Base-by-base conservation (phyloP, 23 tunicate genomes). In the Oikopleura vanhoeffeni region DNA sequence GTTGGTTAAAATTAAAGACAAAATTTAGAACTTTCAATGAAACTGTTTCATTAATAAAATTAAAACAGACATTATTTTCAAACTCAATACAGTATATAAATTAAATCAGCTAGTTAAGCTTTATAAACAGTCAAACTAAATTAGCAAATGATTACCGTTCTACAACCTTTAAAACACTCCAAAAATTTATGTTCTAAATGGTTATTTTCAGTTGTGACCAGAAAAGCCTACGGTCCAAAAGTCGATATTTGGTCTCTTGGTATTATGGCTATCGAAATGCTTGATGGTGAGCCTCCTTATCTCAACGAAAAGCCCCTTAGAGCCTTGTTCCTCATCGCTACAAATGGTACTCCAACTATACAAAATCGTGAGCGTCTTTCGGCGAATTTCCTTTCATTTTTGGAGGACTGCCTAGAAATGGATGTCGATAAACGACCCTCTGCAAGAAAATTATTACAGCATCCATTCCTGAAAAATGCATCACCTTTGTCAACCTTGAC, bases 231-330 rank as follows among this genome's bases (percentile, higher is more conserved):
- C 76, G 99, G 99, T 41, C 99, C 99, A 3, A 95, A 95, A 88
- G 99, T 95, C 18, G 99, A 95, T 67, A 95, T 95, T 67, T 95
- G 99, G 99, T 88, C 91, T 85, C 87, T 95, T 28, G 99, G 99
- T 13, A 95, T 95, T 84, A 95, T 95, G 99, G 99, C 99, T 30
- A 95, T 95, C 30, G 99, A 95, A 76, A 95, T 95, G 99, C 85
- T 95, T 0, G 99, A 95, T 77, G 99, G 99, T 13, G 99, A 95
- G 85, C 99, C 99, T 0, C 99, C 99, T 1, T 95, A 95, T 83
- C 83, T 95, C 67, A 95, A 95, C 67, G 99, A 95, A 58, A 90
- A 90, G 77, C 99, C 99, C 40, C 85, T 95, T 41, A 87, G 91
- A 91, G 99, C 99, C 34, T 84, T 95, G 33, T 95, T 89, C 67